phyloP scores from a whole-genome alignment of 2,113 vertebrate species.

The Puffinus mauretanicus region DNA sequence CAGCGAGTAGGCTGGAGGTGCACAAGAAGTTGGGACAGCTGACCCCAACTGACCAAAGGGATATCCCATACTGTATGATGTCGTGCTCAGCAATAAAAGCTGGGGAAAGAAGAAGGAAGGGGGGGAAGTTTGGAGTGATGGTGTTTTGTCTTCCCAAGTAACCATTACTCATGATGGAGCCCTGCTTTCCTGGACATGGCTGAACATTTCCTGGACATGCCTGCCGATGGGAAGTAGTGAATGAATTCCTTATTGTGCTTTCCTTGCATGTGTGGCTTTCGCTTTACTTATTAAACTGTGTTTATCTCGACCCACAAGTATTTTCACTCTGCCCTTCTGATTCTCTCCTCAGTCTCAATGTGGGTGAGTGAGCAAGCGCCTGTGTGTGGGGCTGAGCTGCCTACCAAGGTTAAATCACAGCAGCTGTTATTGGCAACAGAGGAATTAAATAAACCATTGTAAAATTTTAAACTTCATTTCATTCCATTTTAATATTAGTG shows the following conservation, averaged over 20 bases:
- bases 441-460: not conserved
- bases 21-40: not conserved
- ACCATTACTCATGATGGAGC: fast-evolving
- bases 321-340: not conserved
- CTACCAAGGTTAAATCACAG: not conserved
- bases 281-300: not conserved
- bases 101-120: not conserved
- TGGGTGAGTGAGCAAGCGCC: fast-evolving
- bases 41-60: not conserved
- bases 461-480: not conserved
- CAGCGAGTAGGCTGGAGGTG: no score
- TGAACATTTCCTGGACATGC: not conserved
- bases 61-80: fast-evolving
- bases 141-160: not conserved
- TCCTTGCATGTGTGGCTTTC: not conserved
- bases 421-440: not conserved
- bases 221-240: fast-evolving
- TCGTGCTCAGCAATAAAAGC: not conserved
- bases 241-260: not conserved
- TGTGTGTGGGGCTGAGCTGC: not conserved
- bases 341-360: not conserved
- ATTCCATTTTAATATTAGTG: not conserved
- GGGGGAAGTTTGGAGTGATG: fast-evolving
- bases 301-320: not conserved
- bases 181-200: not conserved